A percentile compares a stretch with the other conserved stretches of the same genome.
phyloP scores from a whole-genome alignment of 2,797 vertebrate genomes.

The Anas acuta region DNA sequence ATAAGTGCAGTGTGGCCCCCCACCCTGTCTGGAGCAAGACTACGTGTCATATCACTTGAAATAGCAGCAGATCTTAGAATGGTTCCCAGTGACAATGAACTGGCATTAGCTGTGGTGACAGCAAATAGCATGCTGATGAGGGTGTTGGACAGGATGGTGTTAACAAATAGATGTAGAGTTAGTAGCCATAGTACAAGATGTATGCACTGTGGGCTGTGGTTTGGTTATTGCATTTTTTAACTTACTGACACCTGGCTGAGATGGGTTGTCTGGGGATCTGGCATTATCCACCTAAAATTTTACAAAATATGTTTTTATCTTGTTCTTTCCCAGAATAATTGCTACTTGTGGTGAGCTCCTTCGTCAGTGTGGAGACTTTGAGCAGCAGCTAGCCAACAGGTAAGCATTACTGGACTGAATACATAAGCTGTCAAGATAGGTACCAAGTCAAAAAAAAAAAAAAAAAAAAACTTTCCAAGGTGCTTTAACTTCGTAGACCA shows the following conservation, averaged over 20 bases:
- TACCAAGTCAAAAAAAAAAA: background rate
- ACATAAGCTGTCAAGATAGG: background rate
- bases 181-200: background rate
- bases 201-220: background rate
- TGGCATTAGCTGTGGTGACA: background rate
- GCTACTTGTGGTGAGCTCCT: conserved; percentile 94
- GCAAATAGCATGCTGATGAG: background rate
- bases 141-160: background rate
- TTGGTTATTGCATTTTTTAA: background rate
- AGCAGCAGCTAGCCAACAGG: conserved; percentile 97
- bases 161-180: background rate
- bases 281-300: background rate
- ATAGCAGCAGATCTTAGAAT: background rate
- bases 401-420: conserved; percentile 52
- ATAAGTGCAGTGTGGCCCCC: background rate
- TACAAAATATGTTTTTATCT: background rate
- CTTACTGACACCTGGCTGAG: background rate
- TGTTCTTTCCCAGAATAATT: conserved; percentile 86
- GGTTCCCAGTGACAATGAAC: background rate
- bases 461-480: background rate
- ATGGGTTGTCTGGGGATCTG: background rate
- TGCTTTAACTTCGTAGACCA: accelerated
- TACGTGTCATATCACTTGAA: background rate
- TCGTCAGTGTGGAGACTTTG: conserved; percentile 92
- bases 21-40: background rate